These are phyloP conservation scores for Drosophila prosaltans DNA, from an alignment of 1,140 invertebrate genomes.

Conservation along the genomic window DNA sequence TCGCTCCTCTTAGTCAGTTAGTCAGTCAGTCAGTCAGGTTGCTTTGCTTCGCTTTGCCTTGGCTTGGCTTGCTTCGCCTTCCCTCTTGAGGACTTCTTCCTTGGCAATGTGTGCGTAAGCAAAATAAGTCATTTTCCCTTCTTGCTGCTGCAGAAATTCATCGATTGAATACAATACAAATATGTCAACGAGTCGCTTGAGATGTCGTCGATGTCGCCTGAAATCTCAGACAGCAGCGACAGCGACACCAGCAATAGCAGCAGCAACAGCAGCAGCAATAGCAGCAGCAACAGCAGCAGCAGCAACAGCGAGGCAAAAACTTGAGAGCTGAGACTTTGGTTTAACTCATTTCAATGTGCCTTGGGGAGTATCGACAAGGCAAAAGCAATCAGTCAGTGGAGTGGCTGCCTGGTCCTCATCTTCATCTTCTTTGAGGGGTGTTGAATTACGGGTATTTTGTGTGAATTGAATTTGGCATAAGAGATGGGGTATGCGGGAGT, in stretches of 20 bases:
- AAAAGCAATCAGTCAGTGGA: constrained; percentile 76
- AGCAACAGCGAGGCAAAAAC: constrained; percentile 8
- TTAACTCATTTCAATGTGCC: constrained; percentile 78
- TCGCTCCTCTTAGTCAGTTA: constrained; percentile 2
- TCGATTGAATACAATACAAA: constrained; percentile 82
- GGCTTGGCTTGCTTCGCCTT: constrained; percentile 20
- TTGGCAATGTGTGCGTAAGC: constrained; percentile 70
- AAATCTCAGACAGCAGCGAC: constrained; percentile 63
- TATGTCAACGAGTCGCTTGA: constrained; percentile 81
- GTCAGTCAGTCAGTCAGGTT: constrained; percentile 24
- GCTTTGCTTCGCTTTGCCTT: constrained; percentile 12
- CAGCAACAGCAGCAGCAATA: constrained; percentile 15
- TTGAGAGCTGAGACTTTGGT: constrained; percentile 38
- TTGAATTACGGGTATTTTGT: constrained; percentile 81
- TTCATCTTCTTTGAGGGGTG: constrained; percentile 55
- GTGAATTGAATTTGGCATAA: constrained; percentile 78
- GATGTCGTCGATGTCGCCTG: constrained; percentile 68
- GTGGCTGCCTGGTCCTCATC: constrained; percentile 54
- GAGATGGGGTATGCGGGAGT: not conserved
- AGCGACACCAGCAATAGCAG: constrained; percentile 19
- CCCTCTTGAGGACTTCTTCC: constrained; percentile 58
- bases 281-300: constrained; percentile 26
- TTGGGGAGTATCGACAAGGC: constrained; percentile 53
- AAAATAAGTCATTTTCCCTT: constrained; percentile 81
- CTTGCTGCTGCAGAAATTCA: constrained; percentile 74